Evolutionary conservation across 2,797 vertebrate genomes (phyloP), one percentile per base, ranked within the genome.

Genomic region (Synaphobranchus kaupii): DNA sequence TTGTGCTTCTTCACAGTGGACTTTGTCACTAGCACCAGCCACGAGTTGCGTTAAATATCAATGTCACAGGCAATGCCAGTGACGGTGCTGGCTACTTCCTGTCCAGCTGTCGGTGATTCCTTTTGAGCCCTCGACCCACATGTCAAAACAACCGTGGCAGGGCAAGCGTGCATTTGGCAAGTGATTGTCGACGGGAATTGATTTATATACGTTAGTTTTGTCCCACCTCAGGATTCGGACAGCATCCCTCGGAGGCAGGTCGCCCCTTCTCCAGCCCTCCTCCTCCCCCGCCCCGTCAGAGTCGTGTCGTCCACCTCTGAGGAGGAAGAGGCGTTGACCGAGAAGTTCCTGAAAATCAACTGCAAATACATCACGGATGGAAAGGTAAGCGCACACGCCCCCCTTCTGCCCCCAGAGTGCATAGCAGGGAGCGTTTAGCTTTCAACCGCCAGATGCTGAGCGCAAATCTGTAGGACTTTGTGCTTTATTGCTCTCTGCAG

Each of bases 311-410:
- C 98, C 90, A 98, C 98, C 90, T 99, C 98, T 0, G 98, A 99
- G 94, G 99, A 99, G 91, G 99, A 99, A 91, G 99, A 99, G 95
- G 98, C 99, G 0, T 98, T 99, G 90, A 99, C 99, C 12, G 98
- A 99, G 94, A 99, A 99, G 93, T 99, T 99, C 93, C 97, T 99
- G 90, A 99, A 99, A 96, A 99, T 99, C 94, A 99, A 98, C 94
- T 99, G 98, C 96, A 99, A 98, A 93, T 99, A 99, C 95, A 97
- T 99, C 93, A 99, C 98, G 71, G 96, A 96, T 91, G 97, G 96
- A 94, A 98, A 98, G 97, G 99, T 98, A 94, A 94, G 91, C 63
- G 2, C 17, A 3, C 28, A 56, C 1, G 39, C 52, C 82, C 39
- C 1, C 28, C 71, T 78, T 5, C 1, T 17, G 71, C 6, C 71